phyloP scores from a whole-genome alignment of 2,888 invertebrate species.

The Nephrocerus scutellatus region DNA sequence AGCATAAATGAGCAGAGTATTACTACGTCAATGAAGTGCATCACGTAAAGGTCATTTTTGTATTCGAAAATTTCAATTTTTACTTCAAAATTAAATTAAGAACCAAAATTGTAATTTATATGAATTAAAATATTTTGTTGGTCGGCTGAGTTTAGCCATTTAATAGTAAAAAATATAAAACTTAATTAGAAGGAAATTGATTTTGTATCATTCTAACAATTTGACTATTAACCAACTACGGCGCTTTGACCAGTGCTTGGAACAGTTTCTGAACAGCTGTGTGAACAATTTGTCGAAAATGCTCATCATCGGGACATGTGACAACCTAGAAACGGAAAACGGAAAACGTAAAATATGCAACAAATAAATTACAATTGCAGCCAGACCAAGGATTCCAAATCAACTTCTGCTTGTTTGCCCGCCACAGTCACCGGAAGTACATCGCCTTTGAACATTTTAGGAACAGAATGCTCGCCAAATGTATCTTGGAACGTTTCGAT shows the following conservation, averaged over 20 bases:
- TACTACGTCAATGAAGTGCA: too few relatives aligned
- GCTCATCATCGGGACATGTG: slow-evolving; percentile 71
- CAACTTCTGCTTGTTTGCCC: slow-evolving; percentile 77
- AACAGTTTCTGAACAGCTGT: slow-evolving; percentile 79
- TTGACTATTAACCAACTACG: too few relatives aligned
- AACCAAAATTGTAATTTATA: too few relatives aligned
- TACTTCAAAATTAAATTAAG: too few relatives aligned
- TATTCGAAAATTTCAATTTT: too few relatives aligned
- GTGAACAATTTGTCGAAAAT: slow-evolving; percentile 73
- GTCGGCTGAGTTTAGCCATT: too few relatives aligned
- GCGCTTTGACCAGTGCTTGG: slow-evolving; percentile 75
- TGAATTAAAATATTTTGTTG: too few relatives aligned
- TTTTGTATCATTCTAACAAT: too few relatives aligned
- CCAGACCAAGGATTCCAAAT: slow-evolving; percentile 67
- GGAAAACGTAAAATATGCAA: slow-evolving; percentile 30
- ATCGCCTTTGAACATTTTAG: slow-evolving; percentile 89
- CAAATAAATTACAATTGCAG: slow-evolving; percentile 10
- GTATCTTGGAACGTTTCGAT: slow-evolving; percentile 63
- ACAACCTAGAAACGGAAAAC: slow-evolving; percentile 56
- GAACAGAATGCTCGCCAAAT: slow-evolving; percentile 90
- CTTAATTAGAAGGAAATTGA: too few relatives aligned
- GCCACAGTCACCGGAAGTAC: slow-evolving; percentile 78
- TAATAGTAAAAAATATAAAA: too few relatives aligned
- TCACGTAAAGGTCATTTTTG: too few relatives aligned
- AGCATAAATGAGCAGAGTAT: too few relatives aligned